phyloP scores from a whole-genome alignment of 35 echinoderm and acorn worm species.

The Apostichopus parvimensis region DNA sequence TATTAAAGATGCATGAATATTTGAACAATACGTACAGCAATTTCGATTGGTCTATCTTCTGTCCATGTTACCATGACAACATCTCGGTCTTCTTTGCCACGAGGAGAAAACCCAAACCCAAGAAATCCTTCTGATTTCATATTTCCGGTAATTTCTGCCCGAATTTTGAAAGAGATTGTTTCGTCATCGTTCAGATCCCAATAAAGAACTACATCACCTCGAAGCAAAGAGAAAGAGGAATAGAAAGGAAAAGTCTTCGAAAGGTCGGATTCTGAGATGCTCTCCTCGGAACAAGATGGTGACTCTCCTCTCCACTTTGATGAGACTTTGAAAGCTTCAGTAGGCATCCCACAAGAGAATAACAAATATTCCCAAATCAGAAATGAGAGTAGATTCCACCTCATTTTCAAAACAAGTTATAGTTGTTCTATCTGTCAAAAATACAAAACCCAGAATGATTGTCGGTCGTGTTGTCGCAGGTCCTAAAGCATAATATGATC shows the following conservation, averaged over 20 bases:
- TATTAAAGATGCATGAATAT: no score
- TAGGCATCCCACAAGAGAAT: no score
- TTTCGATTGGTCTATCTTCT: not conserved
- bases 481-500: no score
- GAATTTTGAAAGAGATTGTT: slow-evolving; percentile 12
- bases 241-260: slow-evolving; percentile 18
- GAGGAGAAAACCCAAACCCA: slow-evolving; percentile 17
- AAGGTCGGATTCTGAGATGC: not conserved
- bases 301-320: no score
- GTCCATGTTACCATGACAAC: slow-evolving; percentile 9
- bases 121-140: not conserved
- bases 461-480: no score
- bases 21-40: not conserved
- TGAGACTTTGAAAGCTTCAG: no score
- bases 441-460: no score
- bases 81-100: not conserved
- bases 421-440: no score
- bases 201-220: not conserved
- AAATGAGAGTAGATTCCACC: no score
- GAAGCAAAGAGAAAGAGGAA: not conserved
- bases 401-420: no score
- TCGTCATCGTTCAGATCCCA: not conserved
- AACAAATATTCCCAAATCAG: no score
- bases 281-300: no score
- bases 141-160: not conserved